Evolutionary conservation across 2,888 invertebrate genomes (phyloP).

Genomic region (Agrochola lota): DNA sequence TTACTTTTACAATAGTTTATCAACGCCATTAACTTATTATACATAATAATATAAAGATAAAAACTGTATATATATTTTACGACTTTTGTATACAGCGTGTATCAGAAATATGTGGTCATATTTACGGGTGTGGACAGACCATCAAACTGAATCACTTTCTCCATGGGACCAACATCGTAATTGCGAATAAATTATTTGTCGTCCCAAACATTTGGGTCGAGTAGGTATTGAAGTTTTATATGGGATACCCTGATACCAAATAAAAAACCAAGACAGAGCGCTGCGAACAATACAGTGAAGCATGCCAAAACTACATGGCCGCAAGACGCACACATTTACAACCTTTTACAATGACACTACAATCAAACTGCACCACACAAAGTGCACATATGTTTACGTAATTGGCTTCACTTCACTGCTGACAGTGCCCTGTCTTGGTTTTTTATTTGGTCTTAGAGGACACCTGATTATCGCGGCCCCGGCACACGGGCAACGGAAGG

Average conservation of each 20-base stretch:
- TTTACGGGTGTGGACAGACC: background rate
- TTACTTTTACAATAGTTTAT: constrained; percentile 17
- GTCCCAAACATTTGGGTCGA: background rate
- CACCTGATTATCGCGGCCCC: no score
- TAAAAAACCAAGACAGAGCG: no score
- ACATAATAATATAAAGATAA: constrained; percentile 24
- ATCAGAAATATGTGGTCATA: background rate
- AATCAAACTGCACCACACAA: no score
- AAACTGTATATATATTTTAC: constrained; percentile 31
- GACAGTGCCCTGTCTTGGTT: no score
- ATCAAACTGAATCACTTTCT: background rate
- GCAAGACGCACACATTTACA: no score
- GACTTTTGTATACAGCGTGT: constrained; percentile 7
- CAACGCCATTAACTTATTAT: constrained; percentile 3
- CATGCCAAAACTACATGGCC: no score
- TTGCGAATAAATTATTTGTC: background rate
- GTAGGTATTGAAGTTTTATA: background rate
- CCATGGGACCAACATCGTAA: background rate
- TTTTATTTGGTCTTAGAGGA: no score
- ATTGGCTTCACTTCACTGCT: no score
- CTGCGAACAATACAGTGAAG: no score
- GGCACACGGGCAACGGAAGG: no score
- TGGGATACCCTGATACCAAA: background rate
- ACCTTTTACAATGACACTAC: no score
- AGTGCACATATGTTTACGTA: no score